Evolutionary conservation across 2,797 vertebrate genomes (phyloP).

Genomic region (Aythya fuligula): DNA sequence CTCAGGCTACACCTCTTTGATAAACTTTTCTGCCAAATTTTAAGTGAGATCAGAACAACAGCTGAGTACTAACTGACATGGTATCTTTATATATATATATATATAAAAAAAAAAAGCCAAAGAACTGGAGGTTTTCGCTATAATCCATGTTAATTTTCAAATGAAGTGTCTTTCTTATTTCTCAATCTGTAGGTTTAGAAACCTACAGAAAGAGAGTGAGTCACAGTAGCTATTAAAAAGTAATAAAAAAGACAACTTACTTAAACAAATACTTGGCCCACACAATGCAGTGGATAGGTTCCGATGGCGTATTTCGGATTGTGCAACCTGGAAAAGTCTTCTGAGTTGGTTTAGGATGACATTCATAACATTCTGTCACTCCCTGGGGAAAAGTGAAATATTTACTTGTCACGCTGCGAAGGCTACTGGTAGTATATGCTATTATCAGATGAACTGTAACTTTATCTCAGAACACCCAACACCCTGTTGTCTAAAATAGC

Average conservation of each 20-base stretch:
- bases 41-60: background rate
- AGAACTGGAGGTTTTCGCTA: background rate
- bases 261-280: conserved; percentile 99
- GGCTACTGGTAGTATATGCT: background rate
- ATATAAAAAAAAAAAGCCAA: background rate
- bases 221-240: background rate
- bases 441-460: conserved; percentile 31
- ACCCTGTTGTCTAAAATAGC: conserved; percentile 18
- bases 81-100: background rate
- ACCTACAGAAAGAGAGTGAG: background rate
- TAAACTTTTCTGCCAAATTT: background rate
- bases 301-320: conserved; percentile 97
- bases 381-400: conserved; percentile 82
- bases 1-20: background rate
- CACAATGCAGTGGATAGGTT: conserved; percentile 98
- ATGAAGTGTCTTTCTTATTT: background rate
- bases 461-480: background rate
- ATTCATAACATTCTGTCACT: conserved; percentile 96
- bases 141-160: background rate
- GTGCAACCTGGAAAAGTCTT: conserved; percentile 99
- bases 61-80: background rate
- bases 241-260: conserved; percentile 77
- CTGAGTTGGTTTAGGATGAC: conserved; percentile 96
- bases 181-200: background rate
- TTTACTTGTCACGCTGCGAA: background rate